Percentiles rank a stretch among this genome's conserved stretches.
phyloP scores from a whole-genome alignment of 2,113 vertebrate genomes.

The Oncorhynchus keta region DNA sequence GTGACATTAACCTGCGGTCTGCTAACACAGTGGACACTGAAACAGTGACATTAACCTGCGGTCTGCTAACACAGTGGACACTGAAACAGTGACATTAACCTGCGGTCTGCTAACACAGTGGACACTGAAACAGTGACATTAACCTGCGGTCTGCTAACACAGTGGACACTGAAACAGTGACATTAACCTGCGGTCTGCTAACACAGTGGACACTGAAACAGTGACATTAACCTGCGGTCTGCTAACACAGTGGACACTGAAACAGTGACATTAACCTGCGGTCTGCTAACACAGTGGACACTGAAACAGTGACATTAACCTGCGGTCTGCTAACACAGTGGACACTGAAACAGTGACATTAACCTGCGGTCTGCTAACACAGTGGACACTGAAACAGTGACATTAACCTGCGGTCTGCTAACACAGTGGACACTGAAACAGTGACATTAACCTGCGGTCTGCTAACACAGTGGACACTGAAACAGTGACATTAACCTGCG shows the following conservation, averaged over 20 bases:
- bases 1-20: not conserved
- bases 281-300: not conserved
- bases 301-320: not conserved
- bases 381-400: not conserved
- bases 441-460: not conserved
- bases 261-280: not conserved
- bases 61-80: not conserved
- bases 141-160: not conserved
- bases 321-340: not conserved
- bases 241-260: not conserved
- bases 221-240: not conserved
- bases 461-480: not conserved
- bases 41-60: not conserved
- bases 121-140: not conserved
- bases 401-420: not conserved
- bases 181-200: not conserved
- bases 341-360: not conserved
- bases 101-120: not conserved
- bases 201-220: not conserved
- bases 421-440: not conserved
- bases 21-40: not conserved
- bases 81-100: not conserved
- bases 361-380: not conserved
- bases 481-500: not conserved
- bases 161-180: not conserved